phyloP scores from a whole-genome alignment of 2,888 invertebrate species.

The Leptopilina myrica region DNA sequence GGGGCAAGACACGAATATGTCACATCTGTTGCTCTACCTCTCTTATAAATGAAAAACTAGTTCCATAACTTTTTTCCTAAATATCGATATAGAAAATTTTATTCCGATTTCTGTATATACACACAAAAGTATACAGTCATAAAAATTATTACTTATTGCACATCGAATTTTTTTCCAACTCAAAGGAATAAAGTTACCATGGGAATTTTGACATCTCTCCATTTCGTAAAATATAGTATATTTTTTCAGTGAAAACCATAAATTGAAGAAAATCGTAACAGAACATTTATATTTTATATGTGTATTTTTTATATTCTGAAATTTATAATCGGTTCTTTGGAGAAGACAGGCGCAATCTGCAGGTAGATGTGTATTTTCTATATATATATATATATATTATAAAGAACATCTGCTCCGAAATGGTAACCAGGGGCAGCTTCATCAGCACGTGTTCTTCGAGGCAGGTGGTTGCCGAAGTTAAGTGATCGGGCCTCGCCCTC shows the following conservation, averaged over 20 bases:
- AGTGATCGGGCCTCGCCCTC: slow-evolving; percentile 65
- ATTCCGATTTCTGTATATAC: too few relatives aligned
- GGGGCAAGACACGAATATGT: slow-evolving; percentile 63
- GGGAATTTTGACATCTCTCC: background rate
- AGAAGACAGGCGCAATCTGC: slow-evolving; percentile 32
- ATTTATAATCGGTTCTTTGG: slow-evolving; percentile 39
- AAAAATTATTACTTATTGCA: background rate
- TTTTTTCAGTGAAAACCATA: background rate
- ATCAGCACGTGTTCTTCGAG: slow-evolving; percentile 71
- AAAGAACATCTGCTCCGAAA: slow-evolving; percentile 32
- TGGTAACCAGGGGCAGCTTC: slow-evolving; percentile 38
- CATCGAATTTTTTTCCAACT: background rate
- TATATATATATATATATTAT: background rate
- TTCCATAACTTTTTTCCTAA: slow-evolving; percentile 1
- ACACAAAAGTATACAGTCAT: background rate
- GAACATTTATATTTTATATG: background rate
- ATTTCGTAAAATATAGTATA: background rate
- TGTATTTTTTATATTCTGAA: slow-evolving; percentile 19
- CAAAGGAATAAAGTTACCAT: background rate
- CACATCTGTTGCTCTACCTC: slow-evolving; percentile 67
- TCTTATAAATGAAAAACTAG: slow-evolving; percentile 51
- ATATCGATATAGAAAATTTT: background rate
- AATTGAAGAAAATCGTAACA: background rate
- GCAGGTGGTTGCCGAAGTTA: slow-evolving; percentile 75
- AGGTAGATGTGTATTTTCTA: slow-evolving; percentile 16